Percentiles rank a stretch among this genome's conserved stretches.
Evolutionary conservation across 1,140 invertebrate species (phyloP).

Genomic region (Sarcophaga peregrina): DNA sequence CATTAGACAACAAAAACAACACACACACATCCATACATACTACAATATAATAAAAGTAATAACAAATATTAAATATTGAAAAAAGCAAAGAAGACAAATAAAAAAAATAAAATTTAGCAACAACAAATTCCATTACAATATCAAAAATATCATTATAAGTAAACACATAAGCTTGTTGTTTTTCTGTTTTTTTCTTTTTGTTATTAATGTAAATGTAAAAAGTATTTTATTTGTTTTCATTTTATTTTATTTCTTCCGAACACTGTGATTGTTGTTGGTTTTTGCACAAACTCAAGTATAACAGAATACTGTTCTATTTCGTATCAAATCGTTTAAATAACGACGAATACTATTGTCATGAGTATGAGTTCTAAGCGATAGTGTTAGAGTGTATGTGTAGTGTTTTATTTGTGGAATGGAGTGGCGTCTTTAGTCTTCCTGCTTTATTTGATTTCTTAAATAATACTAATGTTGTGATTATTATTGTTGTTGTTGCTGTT

Average conservation of each 20-base stretch:
- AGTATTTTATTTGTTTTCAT: not conserved
- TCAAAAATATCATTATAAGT: not conserved
- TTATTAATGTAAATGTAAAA: not conserved
- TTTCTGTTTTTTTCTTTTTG: not conserved
- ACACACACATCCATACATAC: constrained; percentile 9
- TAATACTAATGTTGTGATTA: not conserved
- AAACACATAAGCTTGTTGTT: not conserved
- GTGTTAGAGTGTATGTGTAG: not conserved
- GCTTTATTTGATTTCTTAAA: constrained; percentile 12
- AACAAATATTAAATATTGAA: not conserved
- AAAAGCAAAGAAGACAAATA: not conserved
- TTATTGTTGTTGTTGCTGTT: constrained; percentile 1
- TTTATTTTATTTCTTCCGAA: not conserved
- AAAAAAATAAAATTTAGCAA: not conserved
- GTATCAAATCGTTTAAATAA: not conserved
- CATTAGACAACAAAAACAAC: not conserved
- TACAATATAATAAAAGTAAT: not conserved
- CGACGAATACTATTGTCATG: not conserved
- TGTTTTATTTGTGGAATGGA: constrained; percentile 13
- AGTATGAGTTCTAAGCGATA: not conserved
- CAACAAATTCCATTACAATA: constrained; percentile 11
- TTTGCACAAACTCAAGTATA: not conserved
- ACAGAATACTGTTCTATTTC: too few relatives aligned
- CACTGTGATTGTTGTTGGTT: not conserved
- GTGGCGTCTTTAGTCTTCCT: constrained; percentile 32